Conservation (phyloP, 2,797 vertebrate species). For the Hippoglossus hippoglossus region DNA sequence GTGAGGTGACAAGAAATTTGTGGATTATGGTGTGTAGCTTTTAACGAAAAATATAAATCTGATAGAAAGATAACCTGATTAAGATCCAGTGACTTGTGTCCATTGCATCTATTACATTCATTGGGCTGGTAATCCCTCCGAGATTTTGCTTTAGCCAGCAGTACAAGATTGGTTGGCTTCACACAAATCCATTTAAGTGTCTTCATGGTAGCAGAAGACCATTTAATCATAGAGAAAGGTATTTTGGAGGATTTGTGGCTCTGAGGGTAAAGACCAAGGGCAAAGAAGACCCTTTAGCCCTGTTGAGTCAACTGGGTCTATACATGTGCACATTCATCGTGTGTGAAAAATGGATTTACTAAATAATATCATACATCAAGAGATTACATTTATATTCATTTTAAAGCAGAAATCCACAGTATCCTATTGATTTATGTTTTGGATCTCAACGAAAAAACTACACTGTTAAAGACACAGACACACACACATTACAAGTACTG, state of each 20-base stretch:
- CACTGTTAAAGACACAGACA: neutral
- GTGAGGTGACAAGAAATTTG: neutral
- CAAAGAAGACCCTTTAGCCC: neutral
- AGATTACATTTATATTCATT: neutral
- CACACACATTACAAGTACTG: neutral
- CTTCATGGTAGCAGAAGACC: conserved; percentile 51
- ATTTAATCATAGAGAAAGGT: conserved; percentile 74
- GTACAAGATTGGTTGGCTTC: conserved; percentile 38
- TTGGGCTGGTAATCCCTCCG: conserved; percentile 51
- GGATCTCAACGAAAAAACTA: neutral
- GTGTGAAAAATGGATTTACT: no score
- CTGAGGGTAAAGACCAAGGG: conserved; percentile 39
- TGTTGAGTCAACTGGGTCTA: neutral
- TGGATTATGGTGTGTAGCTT: neutral
- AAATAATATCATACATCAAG: no score
- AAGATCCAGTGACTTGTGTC: conserved; percentile 31
- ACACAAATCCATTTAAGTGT: conserved; percentile 68
- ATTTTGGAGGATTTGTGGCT: conserved; percentile 68
- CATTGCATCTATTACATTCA: conserved; percentile 45
- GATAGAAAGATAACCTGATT: conserved; percentile 38
- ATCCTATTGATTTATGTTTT: neutral
- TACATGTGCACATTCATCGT: neutral
- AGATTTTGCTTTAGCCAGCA: conserved; percentile 36
- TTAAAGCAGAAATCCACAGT: neutral
- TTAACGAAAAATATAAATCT: conserved; percentile 19